A percentile compares a stretch with the other conserved stretches of the same genome.
phyloP scores from a whole-genome alignment of 2,888 invertebrate species.

The Lysandra bellargus region DNA sequence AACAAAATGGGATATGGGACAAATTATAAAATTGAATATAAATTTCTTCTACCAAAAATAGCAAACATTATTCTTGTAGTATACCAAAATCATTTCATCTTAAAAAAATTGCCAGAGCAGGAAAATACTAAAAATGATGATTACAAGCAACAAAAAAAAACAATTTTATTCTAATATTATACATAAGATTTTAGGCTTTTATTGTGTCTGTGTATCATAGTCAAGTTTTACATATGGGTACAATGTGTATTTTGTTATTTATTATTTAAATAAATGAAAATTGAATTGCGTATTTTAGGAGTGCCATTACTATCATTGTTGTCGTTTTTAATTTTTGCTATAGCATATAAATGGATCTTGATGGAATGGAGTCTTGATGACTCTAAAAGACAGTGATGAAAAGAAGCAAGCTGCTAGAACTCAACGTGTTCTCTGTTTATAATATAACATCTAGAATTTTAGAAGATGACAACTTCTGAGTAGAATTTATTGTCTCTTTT shows the following conservation, averaged over 20 bases:
- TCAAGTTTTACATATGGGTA: background rate
- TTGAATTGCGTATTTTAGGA: conserved; percentile 5
- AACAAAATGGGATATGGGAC: background rate
- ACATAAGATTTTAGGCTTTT: too few relatives aligned
- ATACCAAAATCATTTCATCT: background rate
- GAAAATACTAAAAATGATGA: background rate
- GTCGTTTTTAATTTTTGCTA: background rate
- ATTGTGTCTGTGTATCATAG: background rate
- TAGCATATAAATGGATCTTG: background rate
- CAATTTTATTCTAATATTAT: background rate
- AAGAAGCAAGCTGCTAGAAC: background rate
- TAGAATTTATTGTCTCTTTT: background rate
- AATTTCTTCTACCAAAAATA: background rate
- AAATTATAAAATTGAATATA: background rate
- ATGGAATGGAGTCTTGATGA: background rate
- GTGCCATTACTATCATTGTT: conserved; percentile 10
- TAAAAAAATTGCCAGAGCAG: background rate
- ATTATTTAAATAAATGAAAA: background rate
- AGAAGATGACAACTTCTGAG: background rate
- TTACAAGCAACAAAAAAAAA: background rate
- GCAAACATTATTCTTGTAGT: background rate
- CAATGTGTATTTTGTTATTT: background rate
- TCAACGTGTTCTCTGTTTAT: background rate
- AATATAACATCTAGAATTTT: background rate
- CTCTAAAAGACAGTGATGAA: background rate